These are phyloP conservation scores for Hypsibius dujardini DNA, from an alignment of 1,140 invertebrate species.

Conservation along the genomic window DNA sequence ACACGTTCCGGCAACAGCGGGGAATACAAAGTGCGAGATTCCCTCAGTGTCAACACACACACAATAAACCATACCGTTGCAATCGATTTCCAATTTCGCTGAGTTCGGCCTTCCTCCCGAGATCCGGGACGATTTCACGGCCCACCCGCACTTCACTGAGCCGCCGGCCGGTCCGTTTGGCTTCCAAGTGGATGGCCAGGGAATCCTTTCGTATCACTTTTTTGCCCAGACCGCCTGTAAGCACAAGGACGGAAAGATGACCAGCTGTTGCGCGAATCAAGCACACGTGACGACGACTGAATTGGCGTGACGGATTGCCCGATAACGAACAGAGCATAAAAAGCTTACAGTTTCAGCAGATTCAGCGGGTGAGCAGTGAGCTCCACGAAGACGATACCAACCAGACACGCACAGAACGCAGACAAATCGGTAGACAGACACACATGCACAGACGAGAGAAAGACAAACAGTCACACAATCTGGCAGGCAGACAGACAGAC, in stretches of 20 bases:
- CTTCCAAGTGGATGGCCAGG: constrained; percentile 17
- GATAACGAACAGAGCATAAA: no score
- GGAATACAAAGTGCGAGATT: no score
- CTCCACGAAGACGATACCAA: background rate
- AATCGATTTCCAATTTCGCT: constrained; percentile 17
- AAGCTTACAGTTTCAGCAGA: no score
- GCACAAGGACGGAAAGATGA: background rate
- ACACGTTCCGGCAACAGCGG: no score
- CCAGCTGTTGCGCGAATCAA: background rate
- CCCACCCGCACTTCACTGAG: constrained; percentile 14
- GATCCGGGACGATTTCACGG: constrained; percentile 8
- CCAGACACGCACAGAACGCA: background rate
- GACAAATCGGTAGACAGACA: background rate
- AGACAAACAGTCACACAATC: no score
- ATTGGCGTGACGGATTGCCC: no score
- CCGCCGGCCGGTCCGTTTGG: constrained; percentile 9
- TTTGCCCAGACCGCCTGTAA: background rate
- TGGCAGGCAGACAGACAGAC: no score
- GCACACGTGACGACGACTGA: no score
- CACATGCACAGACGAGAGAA: no score
- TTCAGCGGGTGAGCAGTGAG: no score
- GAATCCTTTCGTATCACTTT: constrained; percentile 14
- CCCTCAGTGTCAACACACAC: no score
- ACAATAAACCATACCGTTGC: background rate
- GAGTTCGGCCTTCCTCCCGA: background rate